phyloP scores from a whole-genome alignment of 2,113 vertebrate genomes.

The Protomyctophum bolini region DNA sequence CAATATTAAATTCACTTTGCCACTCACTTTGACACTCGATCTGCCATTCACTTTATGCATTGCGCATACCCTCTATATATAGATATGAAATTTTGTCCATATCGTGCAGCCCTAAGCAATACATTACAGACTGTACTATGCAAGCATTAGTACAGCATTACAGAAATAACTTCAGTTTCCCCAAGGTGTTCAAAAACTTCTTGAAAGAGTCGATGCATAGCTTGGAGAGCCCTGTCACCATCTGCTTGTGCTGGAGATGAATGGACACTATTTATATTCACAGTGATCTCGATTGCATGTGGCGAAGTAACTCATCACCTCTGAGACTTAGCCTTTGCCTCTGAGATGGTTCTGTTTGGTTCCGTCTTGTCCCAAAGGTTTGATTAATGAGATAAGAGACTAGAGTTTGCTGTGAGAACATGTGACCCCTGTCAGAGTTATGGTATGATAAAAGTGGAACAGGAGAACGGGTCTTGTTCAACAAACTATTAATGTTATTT shows the following conservation, averaged over 20 bases:
- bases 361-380: slow-evolving; percentile 30
- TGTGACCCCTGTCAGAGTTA: slow-evolving; percentile 42
- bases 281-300: slow-evolving; percentile 17
- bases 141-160: too few relatives aligned
- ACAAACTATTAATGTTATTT: not conserved
- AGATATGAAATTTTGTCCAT: too few relatives aligned
- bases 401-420: slow-evolving; percentile 44
- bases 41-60: too few relatives aligned
- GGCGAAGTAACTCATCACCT: slow-evolving; percentile 37
- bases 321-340: slow-evolving; percentile 44
- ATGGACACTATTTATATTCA: slow-evolving; percentile 58
- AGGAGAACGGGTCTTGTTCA: slow-evolving; percentile 7
- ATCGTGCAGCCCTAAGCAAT: too few relatives aligned
- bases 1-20: too few relatives aligned
- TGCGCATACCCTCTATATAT: too few relatives aligned
- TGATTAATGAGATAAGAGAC: slow-evolving; percentile 51
- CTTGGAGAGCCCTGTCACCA: not conserved
- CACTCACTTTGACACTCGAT: too few relatives aligned
- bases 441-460: slow-evolving; percentile 21
- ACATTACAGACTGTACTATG: too few relatives aligned
- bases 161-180: too few relatives aligned
- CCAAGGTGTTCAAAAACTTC: not conserved
- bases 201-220: slow-evolving; percentile 11
- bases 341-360: slow-evolving; percentile 35
- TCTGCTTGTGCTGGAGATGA: slow-evolving; percentile 48